Evolutionary conservation across 2,797 vertebrate genomes (phyloP), one percentile per base, ranked within the genome.

Genomic region (Pampus argenteus): DNA sequence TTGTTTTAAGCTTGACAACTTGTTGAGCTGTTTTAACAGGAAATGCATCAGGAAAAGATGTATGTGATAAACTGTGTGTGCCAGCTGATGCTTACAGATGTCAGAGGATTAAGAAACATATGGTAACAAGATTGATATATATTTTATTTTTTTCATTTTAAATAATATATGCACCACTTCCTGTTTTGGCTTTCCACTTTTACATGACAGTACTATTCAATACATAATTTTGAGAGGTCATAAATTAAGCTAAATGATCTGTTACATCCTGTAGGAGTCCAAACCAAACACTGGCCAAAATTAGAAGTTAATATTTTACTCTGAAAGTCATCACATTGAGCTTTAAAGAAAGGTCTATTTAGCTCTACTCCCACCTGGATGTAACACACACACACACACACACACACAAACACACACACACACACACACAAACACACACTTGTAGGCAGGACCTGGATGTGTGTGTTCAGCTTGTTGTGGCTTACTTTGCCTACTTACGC

Each of bases 401-500:
- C 42, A 25, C 15, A 68, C 64, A 51, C 47, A 64, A 51, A 67
- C 42, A 58, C 45, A 51, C 63, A 74, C 14, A 54, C 34, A 65
- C 18, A 71, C 20, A 71, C 62, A 81, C 74, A 77, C 71, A 84
- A n/a, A 86, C 83, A 90, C 86, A 90, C 89, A 86, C 89, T 73
- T 79, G 81, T 79, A 78, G 83, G 79, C 79, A 80, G 78, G 55
- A 87, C 86, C 91, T 82, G 80, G 84, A 84, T 89, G 88, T 88
- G 91, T 92, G 89, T 92, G 93, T 95, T 95, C 95, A 95, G 94
- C 93, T 96, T 95, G 95, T 95, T 97, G 93, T 71, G 92, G 97
- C 97, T 99, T 99, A 99, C 97, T 99, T 99, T 98, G 97, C 96
- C 96, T 99, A 99, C 98, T 98, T 99, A 99, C 97, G 97, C 97